These are phyloP conservation scores for Etheostoma cragini DNA, from an alignment of 2,113 vertebrate genomes.

Conservation along the genomic window DNA sequence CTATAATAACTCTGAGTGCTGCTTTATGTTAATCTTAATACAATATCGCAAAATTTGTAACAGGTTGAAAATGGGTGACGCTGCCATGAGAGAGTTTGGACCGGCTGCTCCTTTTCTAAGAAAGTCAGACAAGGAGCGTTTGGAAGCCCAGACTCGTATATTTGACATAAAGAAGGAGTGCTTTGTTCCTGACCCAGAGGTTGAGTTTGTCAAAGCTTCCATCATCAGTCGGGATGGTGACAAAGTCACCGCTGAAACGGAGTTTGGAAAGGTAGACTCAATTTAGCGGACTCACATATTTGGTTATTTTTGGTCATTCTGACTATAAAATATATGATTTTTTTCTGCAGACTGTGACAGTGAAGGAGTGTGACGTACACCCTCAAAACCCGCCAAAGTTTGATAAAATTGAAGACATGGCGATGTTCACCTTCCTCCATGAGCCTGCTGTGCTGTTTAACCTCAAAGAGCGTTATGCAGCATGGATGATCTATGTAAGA, in stretches of 20 bases:
- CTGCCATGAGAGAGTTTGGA: neutral
- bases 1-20: neutral
- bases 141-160: neutral
- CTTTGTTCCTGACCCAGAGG: neutral
- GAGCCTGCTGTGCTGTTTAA: too few relatives aligned
- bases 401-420: too few relatives aligned
- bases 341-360: conserved; percentile 46
- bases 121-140: conserved; percentile 8
- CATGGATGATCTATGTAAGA: too few relatives aligned
- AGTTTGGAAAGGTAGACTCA: conserved; percentile 20
- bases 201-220: conserved; percentile 1
- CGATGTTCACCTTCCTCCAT: too few relatives aligned
- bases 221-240: neutral
- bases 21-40: neutral
- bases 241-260: neutral
- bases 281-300: neutral
- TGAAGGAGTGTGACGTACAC: too few relatives aligned
- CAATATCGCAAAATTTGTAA: neutral
- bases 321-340: conserved; percentile 41
- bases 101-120: neutral
- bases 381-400: too few relatives aligned
- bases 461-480: too few relatives aligned
- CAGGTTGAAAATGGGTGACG: conserved; percentile 18
- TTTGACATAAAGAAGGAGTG: conserved; percentile 17
- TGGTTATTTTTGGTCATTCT: neutral